phyloP scores from a whole-genome alignment of 2,113 vertebrate species.

The Zosterops borbonicus region DNA sequence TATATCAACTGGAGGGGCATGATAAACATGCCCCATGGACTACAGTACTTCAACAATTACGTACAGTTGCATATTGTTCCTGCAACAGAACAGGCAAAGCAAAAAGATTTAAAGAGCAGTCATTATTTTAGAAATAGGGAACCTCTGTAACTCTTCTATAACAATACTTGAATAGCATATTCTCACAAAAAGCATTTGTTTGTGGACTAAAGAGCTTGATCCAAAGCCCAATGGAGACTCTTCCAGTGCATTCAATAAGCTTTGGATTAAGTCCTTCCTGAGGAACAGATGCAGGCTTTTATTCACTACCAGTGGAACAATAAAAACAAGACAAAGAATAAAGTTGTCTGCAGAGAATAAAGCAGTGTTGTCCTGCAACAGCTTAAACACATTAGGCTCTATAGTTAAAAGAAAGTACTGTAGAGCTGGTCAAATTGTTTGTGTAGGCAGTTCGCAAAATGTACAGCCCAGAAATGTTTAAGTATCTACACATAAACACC shows the following conservation, averaged over 20 bases:
- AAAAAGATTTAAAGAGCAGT: conserved; percentile 6
- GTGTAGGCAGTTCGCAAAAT: conserved; percentile 1
- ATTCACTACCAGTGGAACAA: conserved; percentile 29
- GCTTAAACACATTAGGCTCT: conserved; percentile 9
- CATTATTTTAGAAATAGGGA: conserved; percentile 22
- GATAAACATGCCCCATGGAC: not conserved
- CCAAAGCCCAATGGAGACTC: not conserved
- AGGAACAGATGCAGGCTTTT: conserved; percentile 53
- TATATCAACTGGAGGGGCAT: not conserved
- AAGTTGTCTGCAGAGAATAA: conserved; percentile 33
- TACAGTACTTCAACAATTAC: not conserved
- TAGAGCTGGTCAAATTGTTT: not conserved
- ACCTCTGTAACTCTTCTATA: conserved; percentile 15
- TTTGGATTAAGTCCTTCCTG: conserved; percentile 58
- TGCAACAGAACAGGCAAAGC: not conserved
- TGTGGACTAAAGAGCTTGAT: conserved; percentile 33
- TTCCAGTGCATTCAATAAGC: conserved; percentile 32
- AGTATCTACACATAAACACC: not conserved
- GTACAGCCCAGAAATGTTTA: not conserved
- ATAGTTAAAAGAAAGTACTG: not conserved
- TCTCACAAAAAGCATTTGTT: conserved; percentile 42
- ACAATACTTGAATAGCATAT: conserved; percentile 5
- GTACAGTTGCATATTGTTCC: not conserved
- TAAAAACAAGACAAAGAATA: conserved; percentile 47
- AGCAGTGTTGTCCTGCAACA: not conserved